Evolutionary conservation across 1,140 invertebrate species (phyloP).

Genomic region (Scaptomyza hsui): DNA sequence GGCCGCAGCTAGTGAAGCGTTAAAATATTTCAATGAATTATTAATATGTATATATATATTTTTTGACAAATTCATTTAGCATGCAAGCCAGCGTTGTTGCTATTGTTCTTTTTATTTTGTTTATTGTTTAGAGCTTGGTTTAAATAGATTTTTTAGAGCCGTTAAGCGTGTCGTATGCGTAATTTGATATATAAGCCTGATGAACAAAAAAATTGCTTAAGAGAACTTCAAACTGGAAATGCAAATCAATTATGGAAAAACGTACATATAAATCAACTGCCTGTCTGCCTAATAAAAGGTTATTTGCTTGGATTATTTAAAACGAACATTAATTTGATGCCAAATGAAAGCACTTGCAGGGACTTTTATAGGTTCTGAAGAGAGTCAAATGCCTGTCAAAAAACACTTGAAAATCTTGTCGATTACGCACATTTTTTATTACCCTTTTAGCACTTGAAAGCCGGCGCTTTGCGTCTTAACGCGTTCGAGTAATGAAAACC

Average conservation of each 20-base stretch:
- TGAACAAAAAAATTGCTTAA: not conserved
- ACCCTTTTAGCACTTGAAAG: constrained; percentile 41
- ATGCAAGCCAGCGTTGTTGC: constrained; percentile 24
- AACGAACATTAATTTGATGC: not conserved
- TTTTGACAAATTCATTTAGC: constrained; percentile 17
- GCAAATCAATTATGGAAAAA: not conserved
- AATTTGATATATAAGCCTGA: not conserved
- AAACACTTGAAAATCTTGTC: constrained; percentile 25
- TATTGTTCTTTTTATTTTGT: constrained; percentile 13
- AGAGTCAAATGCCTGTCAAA: not conserved
- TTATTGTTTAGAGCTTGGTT: constrained; percentile 1
- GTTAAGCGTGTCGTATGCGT: constrained; percentile 47
- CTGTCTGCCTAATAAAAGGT: not conserved
- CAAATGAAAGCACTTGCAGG: not conserved
- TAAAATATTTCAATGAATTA: constrained; percentile 19
- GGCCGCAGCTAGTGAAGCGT: constrained; percentile 31
- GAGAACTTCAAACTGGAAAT: not conserved
- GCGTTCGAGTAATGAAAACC: constrained; percentile 44
- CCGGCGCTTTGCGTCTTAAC: constrained; percentile 34
- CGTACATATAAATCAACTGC: not conserved
- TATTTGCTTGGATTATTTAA: not conserved
- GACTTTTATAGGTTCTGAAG: not conserved
- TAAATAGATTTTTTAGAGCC: not conserved
- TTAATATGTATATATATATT: not conserved
- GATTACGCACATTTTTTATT: constrained; percentile 28